Base-by-base conservation (phyloP, 1,140 invertebrate genomes). In the Drosophila obscura region DNA sequence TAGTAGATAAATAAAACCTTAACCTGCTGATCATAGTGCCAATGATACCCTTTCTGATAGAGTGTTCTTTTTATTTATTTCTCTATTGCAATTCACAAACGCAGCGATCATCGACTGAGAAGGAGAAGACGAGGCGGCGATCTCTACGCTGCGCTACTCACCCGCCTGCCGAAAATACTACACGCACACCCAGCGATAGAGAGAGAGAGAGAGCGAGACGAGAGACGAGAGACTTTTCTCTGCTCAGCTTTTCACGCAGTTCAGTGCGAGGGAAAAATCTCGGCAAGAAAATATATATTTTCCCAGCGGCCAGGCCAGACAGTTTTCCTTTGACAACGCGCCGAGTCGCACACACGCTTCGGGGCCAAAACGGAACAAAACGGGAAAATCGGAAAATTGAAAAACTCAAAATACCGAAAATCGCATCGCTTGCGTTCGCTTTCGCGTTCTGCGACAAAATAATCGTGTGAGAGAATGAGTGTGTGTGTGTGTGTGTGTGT, bases 301-400 rank as follows among this genome's bases (percentile, higher is more conserved):
- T 73, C 78, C 64, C 74, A 66, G 51, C 78, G 58, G 48, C 64
- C 66, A 68, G 68, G 48, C 64, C 66, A 69, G 68, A 62, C 82
- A 88, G 83, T 88, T 88, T 88, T 89, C 64, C 85, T 88, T 88
- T 88, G 83, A 89, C 83, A 88, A 84, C 80, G 84, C 83, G 83
- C 80, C 83, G 83, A 87, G 83, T 83, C 79, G 83, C 83, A 85
- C 77, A 71, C 58, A 60, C 48, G 43, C 72, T 58, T 41, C 62
- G 56, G 53, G 26, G 11, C 41, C 44, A 46, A 66, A 67, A 57
- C 46, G 41, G 43, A 44, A 19, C 19, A 28, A n/a, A 8, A 45
- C 67, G 39, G 16, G 6, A 48, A 24, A 24, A 24, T 24, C 22
- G 28, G 8, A 56, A 66, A 57, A 50, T 24, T 35, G 46, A 51